Evolutionary conservation across 2,888 invertebrate species (phyloP).

Genomic region (Aporophyla lueneburgensis): DNA sequence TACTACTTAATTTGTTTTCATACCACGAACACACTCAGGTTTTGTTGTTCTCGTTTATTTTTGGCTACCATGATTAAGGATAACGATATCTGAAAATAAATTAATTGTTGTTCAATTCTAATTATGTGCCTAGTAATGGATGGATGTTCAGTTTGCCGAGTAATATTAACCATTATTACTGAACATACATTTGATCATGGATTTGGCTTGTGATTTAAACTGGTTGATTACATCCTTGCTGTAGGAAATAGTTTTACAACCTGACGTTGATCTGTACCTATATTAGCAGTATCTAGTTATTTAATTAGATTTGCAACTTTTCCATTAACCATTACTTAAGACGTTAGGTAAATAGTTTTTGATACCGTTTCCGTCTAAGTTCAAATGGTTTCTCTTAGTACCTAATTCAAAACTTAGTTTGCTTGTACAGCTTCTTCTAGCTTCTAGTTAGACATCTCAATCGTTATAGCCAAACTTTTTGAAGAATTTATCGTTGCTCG

Average conservation of each 20-base stretch:
- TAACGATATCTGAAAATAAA: conserved; percentile 26
- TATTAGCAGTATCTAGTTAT: conserved; percentile 26
- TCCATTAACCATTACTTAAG: conserved; percentile 45
- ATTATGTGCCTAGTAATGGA: conserved; percentile 19
- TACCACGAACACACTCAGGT: conserved; percentile 27
- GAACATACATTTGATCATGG: too few species aligned
- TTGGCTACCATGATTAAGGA: conserved; percentile 30
- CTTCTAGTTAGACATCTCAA: neutral
- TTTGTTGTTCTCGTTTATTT: conserved; percentile 31
- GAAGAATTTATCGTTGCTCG: neutral
- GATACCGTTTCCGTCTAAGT: neutral
- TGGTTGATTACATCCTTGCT: conserved; percentile 21
- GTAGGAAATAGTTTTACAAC: neutral
- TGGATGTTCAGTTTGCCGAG: too few species aligned
- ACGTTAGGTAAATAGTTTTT: conserved; percentile 51
- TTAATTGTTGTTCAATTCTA: conserved; percentile 4
- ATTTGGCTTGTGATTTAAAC: conserved; percentile 15
- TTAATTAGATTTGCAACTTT: conserved; percentile 36
- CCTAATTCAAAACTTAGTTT: conserved; percentile 10
- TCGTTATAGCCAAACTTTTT: neutral
- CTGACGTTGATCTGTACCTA: conserved; percentile 30
- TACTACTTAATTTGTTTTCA: conserved; percentile 32
- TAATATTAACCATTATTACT: too few species aligned
- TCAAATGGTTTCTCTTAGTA: conserved; percentile 9
- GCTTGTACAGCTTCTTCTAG: neutral